phyloP scores from a whole-genome alignment of 2,113 vertebrate species.

The Psettodes erumei region DNA sequence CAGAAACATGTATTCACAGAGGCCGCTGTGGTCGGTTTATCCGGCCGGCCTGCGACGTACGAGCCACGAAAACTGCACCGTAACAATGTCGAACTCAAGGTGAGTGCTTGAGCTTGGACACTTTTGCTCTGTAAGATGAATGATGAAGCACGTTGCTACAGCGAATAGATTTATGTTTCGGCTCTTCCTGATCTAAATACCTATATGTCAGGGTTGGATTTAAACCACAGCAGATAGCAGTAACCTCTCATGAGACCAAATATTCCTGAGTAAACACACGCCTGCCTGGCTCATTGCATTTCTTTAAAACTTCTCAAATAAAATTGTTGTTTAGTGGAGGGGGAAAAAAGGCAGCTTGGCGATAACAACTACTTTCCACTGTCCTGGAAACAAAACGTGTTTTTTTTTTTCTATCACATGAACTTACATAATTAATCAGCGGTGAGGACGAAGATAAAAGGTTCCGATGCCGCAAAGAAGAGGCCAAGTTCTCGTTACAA shows the following conservation, averaged over 20 bases:
- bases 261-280: slow-evolving; percentile 17
- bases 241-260: slow-evolving; percentile 3
- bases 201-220: background rate
- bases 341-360: slow-evolving; percentile 20
- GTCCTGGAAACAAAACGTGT: slow-evolving; percentile 12
- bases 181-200: no score
- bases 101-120: no score
- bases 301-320: slow-evolving; percentile 51
- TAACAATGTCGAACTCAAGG: no score
- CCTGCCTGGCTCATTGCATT: background rate
- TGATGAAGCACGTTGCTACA: no score
- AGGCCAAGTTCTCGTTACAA: background rate
- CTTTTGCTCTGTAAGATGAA: no score
- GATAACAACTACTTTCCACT: slow-evolving; percentile 26
- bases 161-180: no score
- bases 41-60: no score
- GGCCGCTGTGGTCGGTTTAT: no score
- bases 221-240: slow-evolving; percentile 9
- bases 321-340: slow-evolving; percentile 53
- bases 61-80: no score
- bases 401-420: slow-evolving; percentile 1
- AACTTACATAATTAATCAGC: slow-evolving; percentile 2
- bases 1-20: no score
- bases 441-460: background rate
- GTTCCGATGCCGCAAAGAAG: background rate